A percentile compares a stretch with the other conserved stretches of the same genome.
These are phyloP conservation scores for Lemur catta DNA, from an alignment of 2,797 vertebrate species.

Conservation along the genomic window DNA sequence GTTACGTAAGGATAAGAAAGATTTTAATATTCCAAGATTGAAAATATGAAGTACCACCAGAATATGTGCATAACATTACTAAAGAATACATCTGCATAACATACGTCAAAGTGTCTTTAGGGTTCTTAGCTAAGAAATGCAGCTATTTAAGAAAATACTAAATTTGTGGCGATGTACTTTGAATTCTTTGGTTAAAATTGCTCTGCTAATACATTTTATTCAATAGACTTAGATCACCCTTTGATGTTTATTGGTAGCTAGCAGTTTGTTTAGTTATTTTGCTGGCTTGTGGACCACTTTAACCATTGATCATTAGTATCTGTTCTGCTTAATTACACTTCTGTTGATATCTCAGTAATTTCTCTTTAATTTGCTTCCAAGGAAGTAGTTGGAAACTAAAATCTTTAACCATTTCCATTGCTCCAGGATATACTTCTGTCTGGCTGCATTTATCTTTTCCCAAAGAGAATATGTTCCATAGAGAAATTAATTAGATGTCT, in stretches of 20 bases:
- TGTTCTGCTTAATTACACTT: conserved; percentile 56
- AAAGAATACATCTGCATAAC: not conserved
- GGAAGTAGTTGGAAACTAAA: conserved; percentile 19
- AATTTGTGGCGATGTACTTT: not conserved
- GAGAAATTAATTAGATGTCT: not conserved
- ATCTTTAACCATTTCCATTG: not conserved
- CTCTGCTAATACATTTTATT: not conserved
- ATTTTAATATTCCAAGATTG: not conserved
- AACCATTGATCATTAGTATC: conserved; percentile 46
- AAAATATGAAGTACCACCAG: not conserved
- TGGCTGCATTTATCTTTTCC: not conserved
- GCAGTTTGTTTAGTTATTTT: not conserved
- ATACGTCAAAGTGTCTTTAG: not conserved
- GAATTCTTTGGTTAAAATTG: not conserved
- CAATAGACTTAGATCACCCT: not conserved
- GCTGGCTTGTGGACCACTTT: not conserved
- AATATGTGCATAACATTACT: not conserved
- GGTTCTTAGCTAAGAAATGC: not conserved
- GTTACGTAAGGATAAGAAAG: not conserved
- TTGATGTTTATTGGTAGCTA: conserved; percentile 6
- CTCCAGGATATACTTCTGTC: not conserved
- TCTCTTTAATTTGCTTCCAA: conserved; percentile 53
- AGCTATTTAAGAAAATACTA: not conserved
- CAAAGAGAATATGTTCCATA: not conserved
- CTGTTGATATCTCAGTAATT: conserved; percentile 56